Conservation (phyloP, 2,113 vertebrate species). For the Clarias batrachus region DNA sequence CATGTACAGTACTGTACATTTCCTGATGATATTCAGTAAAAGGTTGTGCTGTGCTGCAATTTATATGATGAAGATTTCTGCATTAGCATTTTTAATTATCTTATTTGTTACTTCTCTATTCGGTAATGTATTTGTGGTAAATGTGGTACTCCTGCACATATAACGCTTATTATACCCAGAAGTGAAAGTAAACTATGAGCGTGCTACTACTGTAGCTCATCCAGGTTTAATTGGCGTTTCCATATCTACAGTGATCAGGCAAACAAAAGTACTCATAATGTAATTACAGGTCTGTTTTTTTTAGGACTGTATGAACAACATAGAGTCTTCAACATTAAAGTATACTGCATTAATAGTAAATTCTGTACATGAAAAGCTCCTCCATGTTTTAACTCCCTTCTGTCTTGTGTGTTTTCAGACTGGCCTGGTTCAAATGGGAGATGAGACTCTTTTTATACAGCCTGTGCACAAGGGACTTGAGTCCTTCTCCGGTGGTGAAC, state of each 20-base stretch:
- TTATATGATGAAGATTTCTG: background rate
- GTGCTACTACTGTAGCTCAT: background rate
- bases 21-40: background rate
- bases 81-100: background rate
- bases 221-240: background rate
- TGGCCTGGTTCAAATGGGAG: constrained; percentile 83
- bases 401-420: constrained; percentile 70
- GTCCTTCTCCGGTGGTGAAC: constrained; percentile 77
- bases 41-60: background rate
- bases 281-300: background rate
- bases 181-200: background rate
- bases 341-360: background rate
- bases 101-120: background rate
- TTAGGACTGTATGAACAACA: background rate
- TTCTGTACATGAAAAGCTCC: background rate
- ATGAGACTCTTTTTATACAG: constrained; percentile 83
- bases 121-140: background rate
- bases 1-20: no score
- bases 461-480: constrained; percentile 73
- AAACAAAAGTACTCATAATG: background rate
- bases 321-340: background rate
- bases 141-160: background rate
- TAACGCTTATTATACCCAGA: background rate
- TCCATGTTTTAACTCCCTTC: constrained; percentile 6
- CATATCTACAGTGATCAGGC: background rate